A percentile compares a stretch with the other conserved stretches of the same genome.
Conservation (phyloP, 2,888 invertebrate species). For the Caradrina kadenii region DNA sequence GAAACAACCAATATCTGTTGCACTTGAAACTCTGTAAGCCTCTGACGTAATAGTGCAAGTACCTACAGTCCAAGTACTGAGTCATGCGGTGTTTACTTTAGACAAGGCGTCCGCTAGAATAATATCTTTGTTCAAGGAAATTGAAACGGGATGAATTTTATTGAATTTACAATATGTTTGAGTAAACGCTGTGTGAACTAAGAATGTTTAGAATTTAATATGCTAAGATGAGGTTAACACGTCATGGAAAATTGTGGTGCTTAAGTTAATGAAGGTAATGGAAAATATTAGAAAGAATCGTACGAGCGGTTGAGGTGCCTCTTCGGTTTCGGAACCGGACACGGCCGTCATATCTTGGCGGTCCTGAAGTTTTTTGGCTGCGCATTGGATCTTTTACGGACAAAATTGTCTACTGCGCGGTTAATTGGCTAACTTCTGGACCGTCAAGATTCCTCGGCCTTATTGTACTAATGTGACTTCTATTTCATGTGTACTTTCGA, state of each 20-base stretch:
- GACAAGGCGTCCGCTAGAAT: slow-evolving; percentile 63
- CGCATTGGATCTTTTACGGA: too few relatives aligned
- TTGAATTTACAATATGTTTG: slow-evolving; percentile 58
- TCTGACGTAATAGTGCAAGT: slow-evolving; percentile 51
- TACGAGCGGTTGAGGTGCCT: too few relatives aligned
- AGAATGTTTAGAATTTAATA: slow-evolving; percentile 53
- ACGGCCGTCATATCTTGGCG: too few relatives aligned
- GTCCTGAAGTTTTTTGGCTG: too few relatives aligned
- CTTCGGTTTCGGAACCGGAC: too few relatives aligned
- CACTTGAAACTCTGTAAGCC: slow-evolving; percentile 57
- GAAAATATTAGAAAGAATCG: neutral
- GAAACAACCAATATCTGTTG: slow-evolving; percentile 48
- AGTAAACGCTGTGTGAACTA: slow-evolving; percentile 59
- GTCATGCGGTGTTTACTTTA: slow-evolving; percentile 69
- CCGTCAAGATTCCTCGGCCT: too few relatives aligned
- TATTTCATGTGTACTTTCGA: too few relatives aligned
- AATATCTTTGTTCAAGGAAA: slow-evolving; percentile 71
- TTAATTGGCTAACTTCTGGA: too few relatives aligned
- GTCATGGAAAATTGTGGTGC: slow-evolving; percentile 52
- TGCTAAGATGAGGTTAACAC: slow-evolving; percentile 49
- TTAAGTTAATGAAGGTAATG: slow-evolving; percentile 12
- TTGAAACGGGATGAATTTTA: slow-evolving; percentile 64
- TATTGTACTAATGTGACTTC: too few relatives aligned
- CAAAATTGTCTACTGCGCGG: too few relatives aligned
- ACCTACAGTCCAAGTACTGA: slow-evolving; percentile 43